A percentile compares a stretch with the other conserved stretches of the same genome.
phyloP scores from a whole-genome alignment of 2,888 invertebrate species.

The Cyaniris semiargus region DNA sequence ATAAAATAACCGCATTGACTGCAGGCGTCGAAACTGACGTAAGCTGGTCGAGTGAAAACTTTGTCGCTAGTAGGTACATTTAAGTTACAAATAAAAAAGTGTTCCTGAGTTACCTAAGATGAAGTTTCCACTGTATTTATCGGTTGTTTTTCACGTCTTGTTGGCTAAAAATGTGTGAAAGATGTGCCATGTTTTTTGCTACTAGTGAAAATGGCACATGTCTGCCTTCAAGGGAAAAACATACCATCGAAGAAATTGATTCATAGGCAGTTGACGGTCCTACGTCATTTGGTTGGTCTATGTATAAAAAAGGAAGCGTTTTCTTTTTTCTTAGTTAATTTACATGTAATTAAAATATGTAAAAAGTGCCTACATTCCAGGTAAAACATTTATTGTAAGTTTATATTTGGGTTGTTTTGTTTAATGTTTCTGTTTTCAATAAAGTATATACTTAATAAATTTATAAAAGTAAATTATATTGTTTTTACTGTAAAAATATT shows the following conservation, averaged over 20 bases:
- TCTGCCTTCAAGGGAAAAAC: no score
- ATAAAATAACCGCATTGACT: no score
- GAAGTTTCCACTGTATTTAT: not conserved
- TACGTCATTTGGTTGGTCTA: no score
- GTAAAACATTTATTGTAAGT: constrained; percentile 53
- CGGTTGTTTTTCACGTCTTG: not conserved
- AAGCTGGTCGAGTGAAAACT: no score
- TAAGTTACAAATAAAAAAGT: not conserved
- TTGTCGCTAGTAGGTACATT: no score
- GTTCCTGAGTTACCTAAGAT: not conserved
- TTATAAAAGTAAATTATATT: not conserved
- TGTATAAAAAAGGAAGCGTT: not conserved
- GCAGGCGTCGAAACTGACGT: no score
- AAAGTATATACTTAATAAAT: no score
- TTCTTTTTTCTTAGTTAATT: not conserved
- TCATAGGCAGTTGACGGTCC: no score
- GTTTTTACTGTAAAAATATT: not conserved
- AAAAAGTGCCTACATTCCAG: constrained; percentile 78
- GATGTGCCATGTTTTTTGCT: no score
- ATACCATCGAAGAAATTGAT: no score
- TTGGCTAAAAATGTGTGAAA: not conserved
- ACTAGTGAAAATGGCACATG: no score
- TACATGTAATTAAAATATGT: constrained; percentile 34
- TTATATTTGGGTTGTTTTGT: constrained; percentile 50
- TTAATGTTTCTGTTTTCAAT: constrained; percentile 49